Evolutionary conservation across 35 echinoderm and acorn worm genomes (phyloP).

Genomic region (Apostichopus parvimensis): DNA sequence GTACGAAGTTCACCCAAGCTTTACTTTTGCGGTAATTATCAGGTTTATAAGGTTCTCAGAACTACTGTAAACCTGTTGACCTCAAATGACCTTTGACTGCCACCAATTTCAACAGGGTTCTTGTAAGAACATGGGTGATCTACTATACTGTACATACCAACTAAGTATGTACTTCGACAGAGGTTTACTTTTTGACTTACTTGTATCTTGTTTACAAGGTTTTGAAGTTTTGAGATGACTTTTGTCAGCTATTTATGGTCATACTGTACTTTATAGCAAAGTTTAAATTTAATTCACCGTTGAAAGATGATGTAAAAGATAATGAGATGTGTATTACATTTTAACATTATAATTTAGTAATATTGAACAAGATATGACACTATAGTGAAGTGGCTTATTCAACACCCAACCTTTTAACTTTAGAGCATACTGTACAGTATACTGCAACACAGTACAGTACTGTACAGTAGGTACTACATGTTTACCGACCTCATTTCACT

Average conservation of each 20-base stretch:
- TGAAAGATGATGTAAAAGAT: no score
- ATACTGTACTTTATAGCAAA: no score
- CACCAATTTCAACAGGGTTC: background rate
- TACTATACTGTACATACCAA: background rate
- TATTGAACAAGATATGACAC: no score
- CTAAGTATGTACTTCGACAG: background rate
- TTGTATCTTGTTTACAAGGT: background rate
- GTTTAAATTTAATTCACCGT: no score
- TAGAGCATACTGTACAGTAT: no score
- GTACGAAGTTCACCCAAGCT: background rate
- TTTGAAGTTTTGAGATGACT: background rate
- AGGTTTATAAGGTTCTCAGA: background rate
- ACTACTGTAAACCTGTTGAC: background rate
- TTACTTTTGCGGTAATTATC: background rate
- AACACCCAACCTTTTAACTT: no score
- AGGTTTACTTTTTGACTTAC: background rate
- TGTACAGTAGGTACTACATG: no score
- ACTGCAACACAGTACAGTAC: no score
- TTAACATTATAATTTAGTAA: no score
- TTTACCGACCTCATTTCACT: no score
- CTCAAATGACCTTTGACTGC: background rate
- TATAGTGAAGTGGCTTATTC: no score
- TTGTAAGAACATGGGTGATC: background rate
- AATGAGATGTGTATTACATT: no score
- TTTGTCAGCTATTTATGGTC: background rate